Conservation (phyloP, 2,113 vertebrate genomes). For the Paradoxurus hermaphroditus region DNA sequence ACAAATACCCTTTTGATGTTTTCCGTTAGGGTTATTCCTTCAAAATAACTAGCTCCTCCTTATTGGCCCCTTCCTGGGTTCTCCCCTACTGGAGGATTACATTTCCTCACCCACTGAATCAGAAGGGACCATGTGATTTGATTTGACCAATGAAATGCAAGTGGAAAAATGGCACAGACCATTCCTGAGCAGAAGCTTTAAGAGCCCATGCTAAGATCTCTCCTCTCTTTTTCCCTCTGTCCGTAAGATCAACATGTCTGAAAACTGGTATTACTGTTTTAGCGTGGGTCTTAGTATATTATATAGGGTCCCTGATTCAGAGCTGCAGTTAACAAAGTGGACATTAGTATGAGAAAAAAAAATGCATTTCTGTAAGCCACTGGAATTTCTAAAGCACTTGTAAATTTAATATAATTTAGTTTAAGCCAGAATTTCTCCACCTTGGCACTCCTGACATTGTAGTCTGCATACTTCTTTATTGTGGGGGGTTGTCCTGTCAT, state of each 20-base stretch:
- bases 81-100: rapidly evolving
- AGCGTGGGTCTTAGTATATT: not conserved
- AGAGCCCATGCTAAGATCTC: not conserved
- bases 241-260: not conserved
- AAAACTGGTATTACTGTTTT: not conserved
- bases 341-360: not conserved
- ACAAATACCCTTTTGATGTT: not conserved
- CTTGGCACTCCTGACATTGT: not conserved
- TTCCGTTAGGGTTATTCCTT: not conserved
- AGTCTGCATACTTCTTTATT: not conserved
- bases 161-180: not conserved
- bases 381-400: not conserved
- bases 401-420: not conserved
- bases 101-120: not conserved
- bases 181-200: not conserved
- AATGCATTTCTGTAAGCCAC: not conserved
- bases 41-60: not conserved
- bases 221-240: not conserved
- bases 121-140: not conserved
- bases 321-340: not conserved
- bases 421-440: not conserved
- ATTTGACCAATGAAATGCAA: not conserved
- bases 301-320: not conserved
- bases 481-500: not conserved
- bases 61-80: not conserved